These are phyloP conservation scores for Nemoura dubitans DNA, from an alignment of 2,888 invertebrate genomes.

Conservation along the genomic window DNA sequence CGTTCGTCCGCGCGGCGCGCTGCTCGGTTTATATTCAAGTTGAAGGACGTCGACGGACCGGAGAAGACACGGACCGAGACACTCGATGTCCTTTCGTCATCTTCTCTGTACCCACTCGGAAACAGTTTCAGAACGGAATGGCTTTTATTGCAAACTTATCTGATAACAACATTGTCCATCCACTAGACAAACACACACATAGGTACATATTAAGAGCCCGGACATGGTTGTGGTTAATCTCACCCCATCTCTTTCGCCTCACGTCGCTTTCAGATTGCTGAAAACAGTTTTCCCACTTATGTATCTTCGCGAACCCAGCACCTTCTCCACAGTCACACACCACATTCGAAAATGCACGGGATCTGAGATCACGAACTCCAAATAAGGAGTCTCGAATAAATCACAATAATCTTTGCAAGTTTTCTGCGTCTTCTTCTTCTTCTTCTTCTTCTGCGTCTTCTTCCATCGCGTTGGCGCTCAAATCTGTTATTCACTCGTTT, in stretches of 20 bases:
- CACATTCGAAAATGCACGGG: background rate
- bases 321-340: background rate
- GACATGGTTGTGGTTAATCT: background rate
- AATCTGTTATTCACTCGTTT: constrained; percentile 7
- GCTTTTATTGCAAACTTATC: background rate
- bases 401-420: constrained; percentile 22
- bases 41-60: background rate
- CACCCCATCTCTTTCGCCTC: background rate
- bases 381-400: constrained; percentile 22
- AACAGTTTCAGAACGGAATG: background rate
- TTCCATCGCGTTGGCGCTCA: background rate
- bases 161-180: background rate
- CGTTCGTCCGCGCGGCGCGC: background rate
- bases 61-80: background rate
- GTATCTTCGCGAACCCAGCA: background rate
- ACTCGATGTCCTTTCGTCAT: background rate
- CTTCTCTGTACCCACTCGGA: no score
- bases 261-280: background rate
- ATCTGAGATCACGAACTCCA: constrained; percentile 14
- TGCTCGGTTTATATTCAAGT: background rate
- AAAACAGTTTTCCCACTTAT: background rate
- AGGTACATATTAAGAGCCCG: no score
- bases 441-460: no score
- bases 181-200: background rate
- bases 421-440: background rate